These are phyloP conservation scores for Callimorpha dominula DNA, from an alignment of 2,888 invertebrate genomes.

Conservation along the genomic window DNA sequence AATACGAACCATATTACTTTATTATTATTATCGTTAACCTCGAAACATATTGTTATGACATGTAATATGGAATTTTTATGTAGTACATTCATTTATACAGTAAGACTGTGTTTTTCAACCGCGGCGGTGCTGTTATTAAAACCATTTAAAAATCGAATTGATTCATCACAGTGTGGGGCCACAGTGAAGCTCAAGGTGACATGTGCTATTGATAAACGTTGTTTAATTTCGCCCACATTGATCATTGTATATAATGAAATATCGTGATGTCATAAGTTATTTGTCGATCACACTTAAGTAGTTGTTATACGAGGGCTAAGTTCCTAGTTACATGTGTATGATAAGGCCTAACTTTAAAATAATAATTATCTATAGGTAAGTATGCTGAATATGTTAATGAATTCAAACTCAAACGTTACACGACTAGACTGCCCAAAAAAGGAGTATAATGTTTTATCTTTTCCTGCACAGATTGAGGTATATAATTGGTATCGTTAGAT, in stretches of 20 bases:
- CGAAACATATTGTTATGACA: constrained; percentile 43
- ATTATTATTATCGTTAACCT: constrained; percentile 42
- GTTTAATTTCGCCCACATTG: constrained; percentile 16
- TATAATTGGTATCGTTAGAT: too few relatives aligned
- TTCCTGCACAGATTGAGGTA: too few relatives aligned
- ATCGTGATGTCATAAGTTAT: background rate
- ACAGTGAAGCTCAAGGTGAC: constrained; percentile 34
- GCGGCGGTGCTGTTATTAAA: constrained; percentile 27
- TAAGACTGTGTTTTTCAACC: constrained; percentile 9
- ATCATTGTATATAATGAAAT: background rate
- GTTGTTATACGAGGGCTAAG: too few relatives aligned
- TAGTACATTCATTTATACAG: constrained; percentile 6
- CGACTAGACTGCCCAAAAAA: too few relatives aligned
- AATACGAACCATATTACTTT: constrained; percentile 33
- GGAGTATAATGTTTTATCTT: too few relatives aligned
- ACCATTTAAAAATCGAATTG: constrained; percentile 40
- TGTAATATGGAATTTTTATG: constrained; percentile 17
- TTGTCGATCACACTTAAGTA: too few relatives aligned
- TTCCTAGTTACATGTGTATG: too few relatives aligned
- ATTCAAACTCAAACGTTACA: too few relatives aligned
- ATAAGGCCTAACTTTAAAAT: too few relatives aligned
- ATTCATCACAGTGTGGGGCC: constrained; percentile 35
- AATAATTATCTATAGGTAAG: too few relatives aligned
- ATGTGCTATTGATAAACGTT: constrained; percentile 11
- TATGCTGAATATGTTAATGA: too few relatives aligned